Percentiles rank a stretch among this genome's conserved stretches.
phyloP scores from a whole-genome alignment of 2,113 vertebrate genomes.

The Sitta europaea region DNA sequence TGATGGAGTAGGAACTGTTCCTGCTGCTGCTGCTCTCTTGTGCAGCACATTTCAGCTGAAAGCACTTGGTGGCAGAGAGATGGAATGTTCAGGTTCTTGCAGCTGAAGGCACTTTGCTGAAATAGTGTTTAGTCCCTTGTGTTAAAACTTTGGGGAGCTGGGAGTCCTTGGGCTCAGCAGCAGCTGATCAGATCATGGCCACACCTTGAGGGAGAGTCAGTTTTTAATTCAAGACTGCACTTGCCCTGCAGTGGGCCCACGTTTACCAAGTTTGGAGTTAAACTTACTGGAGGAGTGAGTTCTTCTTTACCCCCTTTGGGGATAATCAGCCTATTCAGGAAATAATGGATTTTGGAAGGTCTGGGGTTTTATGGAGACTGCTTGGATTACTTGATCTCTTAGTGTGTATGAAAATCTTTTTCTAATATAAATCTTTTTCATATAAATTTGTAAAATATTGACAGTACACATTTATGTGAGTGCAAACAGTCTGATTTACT shows the following conservation, averaged over 20 bases:
- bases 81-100: not conserved
- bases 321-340: accelerated
- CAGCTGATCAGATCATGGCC: not conserved
- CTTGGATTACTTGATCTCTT: accelerated
- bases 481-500: not conserved
- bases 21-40: not conserved
- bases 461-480: not conserved
- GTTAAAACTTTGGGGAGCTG: not conserved
- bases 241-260: accelerated
- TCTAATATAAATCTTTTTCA: not conserved
- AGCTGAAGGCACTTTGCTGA: not conserved
- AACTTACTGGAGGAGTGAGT: not conserved
- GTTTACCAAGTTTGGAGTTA: not conserved
- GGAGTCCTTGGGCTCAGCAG: not conserved
- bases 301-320: accelerated
- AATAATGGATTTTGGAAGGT: not conserved
- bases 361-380: not conserved
- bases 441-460: accelerated
- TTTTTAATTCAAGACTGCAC: not conserved
- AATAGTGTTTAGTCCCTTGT: not conserved
- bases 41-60: not conserved
- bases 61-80: not conserved
- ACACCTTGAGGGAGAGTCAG: not conserved
- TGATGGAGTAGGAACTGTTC: not conserved
- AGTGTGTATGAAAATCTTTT: not conserved